A percentile compares a stretch with the other conserved stretches of the same genome.
Conservation (phyloP, 2,888 invertebrate species). For the Mesorhabditis belari region DNA sequence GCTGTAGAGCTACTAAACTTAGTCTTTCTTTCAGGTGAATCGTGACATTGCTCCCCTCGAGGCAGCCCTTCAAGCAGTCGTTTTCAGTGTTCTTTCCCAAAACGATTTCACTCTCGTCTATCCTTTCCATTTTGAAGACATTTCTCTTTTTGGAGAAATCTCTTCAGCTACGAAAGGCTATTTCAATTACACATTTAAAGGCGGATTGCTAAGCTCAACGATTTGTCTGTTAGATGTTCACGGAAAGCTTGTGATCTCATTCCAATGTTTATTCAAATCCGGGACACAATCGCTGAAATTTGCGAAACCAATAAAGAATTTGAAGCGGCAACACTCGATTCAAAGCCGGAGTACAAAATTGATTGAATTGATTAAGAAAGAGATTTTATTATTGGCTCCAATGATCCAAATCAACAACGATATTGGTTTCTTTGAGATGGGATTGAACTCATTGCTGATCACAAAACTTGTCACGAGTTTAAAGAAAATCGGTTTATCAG, state of each 20-base stretch:
- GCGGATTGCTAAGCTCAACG: neutral
- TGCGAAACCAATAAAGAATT: neutral
- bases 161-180: neutral
- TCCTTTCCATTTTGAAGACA: neutral
- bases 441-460: constrained; percentile 25
- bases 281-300: neutral
- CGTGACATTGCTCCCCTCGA: neutral
- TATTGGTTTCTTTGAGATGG: constrained; percentile 29
- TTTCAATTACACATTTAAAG: neutral
- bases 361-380: neutral
- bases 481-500: constrained; percentile 18
- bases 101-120: neutral
- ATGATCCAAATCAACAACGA: constrained; percentile 20
- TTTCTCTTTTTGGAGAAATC: neutral
- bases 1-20: too few relatives aligned
- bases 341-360: neutral
- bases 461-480: constrained; percentile 21
- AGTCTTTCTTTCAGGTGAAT: too few relatives aligned
- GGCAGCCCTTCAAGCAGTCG: neutral
- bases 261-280: neutral
- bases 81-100: neutral
- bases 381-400: neutral
- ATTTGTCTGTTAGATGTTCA: neutral
- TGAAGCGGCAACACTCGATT: neutral
- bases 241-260: neutral